Conservation (phyloP, 2,888 invertebrate genomes). For the Pterobdella sp. region DNA sequence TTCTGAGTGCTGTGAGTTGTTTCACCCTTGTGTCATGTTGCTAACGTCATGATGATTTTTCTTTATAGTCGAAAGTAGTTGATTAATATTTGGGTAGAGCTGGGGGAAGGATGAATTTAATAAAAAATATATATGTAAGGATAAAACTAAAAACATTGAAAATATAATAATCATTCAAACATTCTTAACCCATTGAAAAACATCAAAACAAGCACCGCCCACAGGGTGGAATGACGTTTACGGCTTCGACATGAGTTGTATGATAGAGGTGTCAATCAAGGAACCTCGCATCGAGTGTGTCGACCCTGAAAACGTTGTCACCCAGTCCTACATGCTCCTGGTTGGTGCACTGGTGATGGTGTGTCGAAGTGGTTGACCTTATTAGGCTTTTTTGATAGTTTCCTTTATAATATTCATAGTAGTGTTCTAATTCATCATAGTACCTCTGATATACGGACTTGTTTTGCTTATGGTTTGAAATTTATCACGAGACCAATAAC, state of each 20-base stretch:
- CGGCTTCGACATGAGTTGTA: constrained; percentile 15
- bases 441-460: too few species aligned
- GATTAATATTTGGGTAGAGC: too few species aligned
- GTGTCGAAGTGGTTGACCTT: background rate
- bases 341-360: background rate
- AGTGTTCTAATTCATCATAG: too few species aligned
- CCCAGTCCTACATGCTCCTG: background rate
- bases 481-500: background rate
- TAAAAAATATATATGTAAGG: too few species aligned
- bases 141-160: too few species aligned
- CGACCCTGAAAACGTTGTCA: constrained; percentile 10
- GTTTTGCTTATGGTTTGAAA: background rate
- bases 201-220: background rate
- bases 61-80: too few species aligned
- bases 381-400: too few species aligned
- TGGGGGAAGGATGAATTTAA: too few species aligned
- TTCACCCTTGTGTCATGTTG: too few species aligned
- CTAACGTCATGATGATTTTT: too few species aligned
- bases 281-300: constrained; percentile 5
- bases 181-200: background rate
- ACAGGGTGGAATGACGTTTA: constrained; percentile 14
- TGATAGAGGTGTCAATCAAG: background rate
- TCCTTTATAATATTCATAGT: too few species aligned
- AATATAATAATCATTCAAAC: too few species aligned
- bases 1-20: background rate